Base-by-base conservation (phyloP, 2,113 vertebrate species). In the Okapia johnstoni region DNA sequence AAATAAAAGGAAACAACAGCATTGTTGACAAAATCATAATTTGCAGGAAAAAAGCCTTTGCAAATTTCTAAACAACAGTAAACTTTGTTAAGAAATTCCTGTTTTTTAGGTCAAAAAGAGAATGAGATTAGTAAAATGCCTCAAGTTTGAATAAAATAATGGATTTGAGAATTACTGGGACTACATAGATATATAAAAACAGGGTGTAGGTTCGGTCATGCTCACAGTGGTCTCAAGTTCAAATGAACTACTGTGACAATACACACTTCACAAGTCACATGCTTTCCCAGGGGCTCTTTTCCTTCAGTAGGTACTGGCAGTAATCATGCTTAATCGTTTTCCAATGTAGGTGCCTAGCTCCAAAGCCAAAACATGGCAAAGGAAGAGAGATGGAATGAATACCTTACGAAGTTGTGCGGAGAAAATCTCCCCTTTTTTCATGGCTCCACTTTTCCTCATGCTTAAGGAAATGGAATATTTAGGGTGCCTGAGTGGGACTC, bases 401-500 rank as follows among this genome's bases (percentile, higher is more conserved):
- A 99, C 99, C 98, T 99, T 99, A 97, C 99, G 99, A 98, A 99
- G 99, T 87, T 99, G 99, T 61, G 99, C 99, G 10, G 99, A 99
- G 98, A 99, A 99, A 97, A 99, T 98, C 83, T 99, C 99, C 8
- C 99, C 99, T 98, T 99, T 99, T 99, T 99, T 99, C 99, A 99
- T 99, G 96, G 99, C 99, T 55, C 99, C 99, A 15, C 99, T 99
- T 98, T 99, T 99, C 88, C 99, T 99, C 99, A 99, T 99, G 98
- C 99, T 99, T 97, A 99, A 98, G 92, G 99, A 99, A 43, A 99
- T 99, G 1, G 99, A 99, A 88, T 99, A 99, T 79, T 99, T 99
- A 3, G 99, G 99, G 98, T 99, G 99, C 96, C 99, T 99, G 98
- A 99, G 98, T 99, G 99, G 97, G 99, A 99, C 98, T 99, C 99